A percentile compares a stretch with the other conserved stretches of the same genome.
These are phyloP conservation scores for Malacoctenus gilli DNA, from an alignment of 2,797 vertebrate species.

Conservation along the genomic window DNA sequence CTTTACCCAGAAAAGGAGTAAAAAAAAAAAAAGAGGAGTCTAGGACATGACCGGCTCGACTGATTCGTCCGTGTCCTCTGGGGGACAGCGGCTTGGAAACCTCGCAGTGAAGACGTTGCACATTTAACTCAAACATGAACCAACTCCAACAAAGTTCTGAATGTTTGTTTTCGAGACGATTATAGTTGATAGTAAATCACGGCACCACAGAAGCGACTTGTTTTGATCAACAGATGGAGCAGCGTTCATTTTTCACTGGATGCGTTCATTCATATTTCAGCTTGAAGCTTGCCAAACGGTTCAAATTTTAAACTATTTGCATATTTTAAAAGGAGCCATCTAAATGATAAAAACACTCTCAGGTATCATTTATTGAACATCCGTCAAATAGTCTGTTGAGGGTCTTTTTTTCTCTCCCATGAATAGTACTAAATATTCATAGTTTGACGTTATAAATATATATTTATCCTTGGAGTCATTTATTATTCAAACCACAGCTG, in stretches of 20 bases:
- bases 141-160: conserved; percentile 17
- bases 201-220: neutral
- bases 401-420: no score
- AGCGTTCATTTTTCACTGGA: neutral
- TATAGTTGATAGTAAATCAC: conserved; percentile 8
- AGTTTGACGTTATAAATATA: no score
- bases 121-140: conserved; percentile 38
- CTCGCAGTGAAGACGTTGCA: neutral
- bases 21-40: no score
- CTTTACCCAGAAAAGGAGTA: conserved; percentile 23
- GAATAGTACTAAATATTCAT: no score
- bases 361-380: neutral
- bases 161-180: conserved; percentile 30
- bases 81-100: conserved; percentile 1
- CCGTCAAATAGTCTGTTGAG: no score
- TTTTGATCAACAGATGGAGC: neutral
- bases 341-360: neutral
- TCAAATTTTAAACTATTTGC: neutral
- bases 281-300: neutral
- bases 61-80: conserved; percentile 40
- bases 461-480: no score
- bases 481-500: no score
- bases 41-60: neutral
- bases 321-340: neutral
- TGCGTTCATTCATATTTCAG: neutral